Evolutionary conservation across 2,888 invertebrate genomes (phyloP), one percentile per base, ranked within the genome.

Genomic region (Phymatocera aterrima): DNA sequence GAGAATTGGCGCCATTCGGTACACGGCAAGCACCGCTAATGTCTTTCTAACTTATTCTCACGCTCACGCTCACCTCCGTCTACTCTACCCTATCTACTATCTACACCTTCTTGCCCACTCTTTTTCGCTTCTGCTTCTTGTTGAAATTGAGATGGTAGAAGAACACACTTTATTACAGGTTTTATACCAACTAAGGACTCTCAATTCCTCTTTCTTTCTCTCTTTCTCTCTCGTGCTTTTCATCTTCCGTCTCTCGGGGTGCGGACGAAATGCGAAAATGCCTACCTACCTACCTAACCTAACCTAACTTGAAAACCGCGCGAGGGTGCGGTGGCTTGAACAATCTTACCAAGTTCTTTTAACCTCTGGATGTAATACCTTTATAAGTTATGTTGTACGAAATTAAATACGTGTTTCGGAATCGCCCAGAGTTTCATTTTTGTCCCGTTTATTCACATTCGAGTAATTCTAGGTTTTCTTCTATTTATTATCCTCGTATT

Each of bases 361-460:
- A n/a, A n/a, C 24, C 68, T 46, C 28, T 68, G 34, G n/a, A 64
- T n/a, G n/a, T n/a, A n/a, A n/a, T n/a, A n/a, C n/a, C n/a, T n/a
- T n/a, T n/a, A n/a, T n/a, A n/a, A n/a, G n/a, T n/a, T n/a, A n/a
- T n/a, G n/a, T n/a, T n/a, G 37, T 18, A 37, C 24, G 34, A 43
- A 68, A 68, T 68, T 68, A 24, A 68, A 68, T 43, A 43, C 68
- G 43, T 68, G 68, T 68, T 68, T 68, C 68, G 43, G 40, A 46
- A 43, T 46, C 43, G 43, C 46, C 21, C 5, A 64, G 10, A 8
- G 8, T 37, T 64, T 57, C 46, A 15, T 31, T 34, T 8, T 10
- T 61, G 31, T 15, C 34, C 15, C 34, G 6, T 61, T 61, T 34
- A 21, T 8, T 43, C 10, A 10, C 2, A 12, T 46, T 37, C 34